Evolutionary conservation across 1,140 invertebrate genomes (phyloP).

Genomic region (Euura saliciscinereae): DNA sequence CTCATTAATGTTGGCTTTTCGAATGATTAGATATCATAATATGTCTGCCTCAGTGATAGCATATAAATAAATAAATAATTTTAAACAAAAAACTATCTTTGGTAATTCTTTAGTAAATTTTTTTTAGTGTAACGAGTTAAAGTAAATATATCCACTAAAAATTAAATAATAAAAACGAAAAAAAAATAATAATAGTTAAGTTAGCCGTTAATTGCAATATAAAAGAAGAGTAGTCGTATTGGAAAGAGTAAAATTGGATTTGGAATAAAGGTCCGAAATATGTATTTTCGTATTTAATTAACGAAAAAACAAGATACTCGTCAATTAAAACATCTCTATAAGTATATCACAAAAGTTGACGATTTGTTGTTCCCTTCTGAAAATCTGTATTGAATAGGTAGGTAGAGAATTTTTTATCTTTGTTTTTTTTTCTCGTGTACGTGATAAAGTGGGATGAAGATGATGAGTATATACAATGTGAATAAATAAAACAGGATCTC

Average conservation of each 20-base stretch:
- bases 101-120: constrained; percentile 17
- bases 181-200: background rate
- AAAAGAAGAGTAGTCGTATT: background rate
- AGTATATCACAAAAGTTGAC: background rate
- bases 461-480: background rate
- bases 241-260: background rate
- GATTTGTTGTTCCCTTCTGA: constrained; percentile 13
- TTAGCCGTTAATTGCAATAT: constrained; percentile 10
- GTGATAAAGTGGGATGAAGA: background rate
- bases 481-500: constrained; percentile 15
- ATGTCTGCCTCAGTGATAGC: background rate
- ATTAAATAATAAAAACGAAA: background rate
- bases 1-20: constrained; percentile 23
- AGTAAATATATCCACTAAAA: background rate
- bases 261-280: constrained; percentile 3
- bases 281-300: constrained; percentile 2
- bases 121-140: constrained; percentile 12
- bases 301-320: background rate
- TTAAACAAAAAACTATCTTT: constrained; percentile 9
- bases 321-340: background rate
- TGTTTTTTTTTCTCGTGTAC: background rate
- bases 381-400: constrained; percentile 7
- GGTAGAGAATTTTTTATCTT: background rate
- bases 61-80: background rate
- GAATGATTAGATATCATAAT: background rate